A percentile compares a stretch with the other conserved stretches of the same genome.
Evolutionary conservation across 1,140 invertebrate genomes (phyloP).

Genomic region (Schlechtendalia chinensis): DNA sequence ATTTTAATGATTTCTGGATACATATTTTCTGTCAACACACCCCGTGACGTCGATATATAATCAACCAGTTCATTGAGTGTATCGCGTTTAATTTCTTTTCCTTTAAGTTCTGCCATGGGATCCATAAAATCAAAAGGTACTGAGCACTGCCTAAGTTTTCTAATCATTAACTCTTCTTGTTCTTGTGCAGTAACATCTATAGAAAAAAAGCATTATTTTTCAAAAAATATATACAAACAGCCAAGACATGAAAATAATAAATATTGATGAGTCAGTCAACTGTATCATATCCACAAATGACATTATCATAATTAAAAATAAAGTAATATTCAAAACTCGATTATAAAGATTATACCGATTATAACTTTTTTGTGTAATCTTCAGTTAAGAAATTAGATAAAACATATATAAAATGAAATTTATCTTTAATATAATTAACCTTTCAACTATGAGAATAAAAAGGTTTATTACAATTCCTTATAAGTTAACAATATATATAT

Average conservation of each 20-base stretch:
- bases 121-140: conserved; percentile 99
- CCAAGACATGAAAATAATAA: too few relatives aligned
- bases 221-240: not conserved
- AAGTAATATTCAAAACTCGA: not conserved
- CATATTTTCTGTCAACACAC: conserved; percentile 93
- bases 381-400: not conserved
- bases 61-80: conserved; percentile 98
- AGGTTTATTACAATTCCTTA: too few relatives aligned
- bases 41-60: conserved; percentile 90
- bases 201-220: conserved; percentile 52
- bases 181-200: conserved; percentile 89
- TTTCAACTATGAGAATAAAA: too few relatives aligned
- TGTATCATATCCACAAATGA: not conserved
- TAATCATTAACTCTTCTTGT: conserved; percentile 96
- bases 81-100: conserved; percentile 96
- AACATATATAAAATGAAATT: too few relatives aligned
- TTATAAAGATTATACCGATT: not conserved
- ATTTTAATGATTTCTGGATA: conserved; percentile 98
- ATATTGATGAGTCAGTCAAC: not conserved
- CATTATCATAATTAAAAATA: not conserved
- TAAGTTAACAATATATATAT: too few relatives aligned
- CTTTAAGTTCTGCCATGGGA: conserved; percentile 95
- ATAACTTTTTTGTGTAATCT: not conserved
- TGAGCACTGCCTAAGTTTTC: conserved; percentile 97
- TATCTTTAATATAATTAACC: too few relatives aligned